phyloP scores from a whole-genome alignment of 2,113 vertebrate genomes.

The Fregata magnificens region DNA sequence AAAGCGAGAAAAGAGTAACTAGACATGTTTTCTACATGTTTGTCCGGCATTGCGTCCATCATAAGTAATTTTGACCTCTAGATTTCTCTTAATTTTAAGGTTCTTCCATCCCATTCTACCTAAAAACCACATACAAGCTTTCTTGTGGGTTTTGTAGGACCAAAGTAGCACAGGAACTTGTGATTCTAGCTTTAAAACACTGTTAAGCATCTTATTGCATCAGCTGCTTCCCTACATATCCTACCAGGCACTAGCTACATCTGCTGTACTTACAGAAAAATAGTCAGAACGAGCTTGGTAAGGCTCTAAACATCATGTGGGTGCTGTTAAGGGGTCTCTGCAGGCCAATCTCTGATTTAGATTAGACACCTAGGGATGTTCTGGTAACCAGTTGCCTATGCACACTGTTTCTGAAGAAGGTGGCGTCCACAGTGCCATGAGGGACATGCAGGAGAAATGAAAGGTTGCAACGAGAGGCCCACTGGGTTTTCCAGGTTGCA shows the following conservation, averaged over 20 bases:
- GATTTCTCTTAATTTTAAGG: not conserved
- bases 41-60: accelerated
- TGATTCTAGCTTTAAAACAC: not conserved
- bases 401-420: not conserved
- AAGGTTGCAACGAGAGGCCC: not conserved
- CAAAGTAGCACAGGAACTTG: not conserved
- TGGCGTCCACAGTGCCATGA: accelerated
- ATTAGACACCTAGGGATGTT: not conserved
- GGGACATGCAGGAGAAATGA: not conserved
- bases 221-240: not conserved
- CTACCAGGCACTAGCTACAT: not conserved
- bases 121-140: not conserved
- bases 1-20: not conserved
- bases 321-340: not conserved
- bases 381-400: not conserved
- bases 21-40: not conserved
- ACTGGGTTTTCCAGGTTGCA: not conserved
- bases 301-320: not conserved
- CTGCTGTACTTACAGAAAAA: not conserved
- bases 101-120: not conserved
- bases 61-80: not conserved
- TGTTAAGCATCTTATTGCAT: not conserved
- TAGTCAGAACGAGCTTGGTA: not conserved
- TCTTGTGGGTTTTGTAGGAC: not conserved
- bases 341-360: not conserved